A percentile compares a stretch with the other conserved stretches of the same genome.
These are phyloP conservation scores for Tachuris rubrigastra DNA, from an alignment of 2,113 vertebrate species.

Conservation along the genomic window DNA sequence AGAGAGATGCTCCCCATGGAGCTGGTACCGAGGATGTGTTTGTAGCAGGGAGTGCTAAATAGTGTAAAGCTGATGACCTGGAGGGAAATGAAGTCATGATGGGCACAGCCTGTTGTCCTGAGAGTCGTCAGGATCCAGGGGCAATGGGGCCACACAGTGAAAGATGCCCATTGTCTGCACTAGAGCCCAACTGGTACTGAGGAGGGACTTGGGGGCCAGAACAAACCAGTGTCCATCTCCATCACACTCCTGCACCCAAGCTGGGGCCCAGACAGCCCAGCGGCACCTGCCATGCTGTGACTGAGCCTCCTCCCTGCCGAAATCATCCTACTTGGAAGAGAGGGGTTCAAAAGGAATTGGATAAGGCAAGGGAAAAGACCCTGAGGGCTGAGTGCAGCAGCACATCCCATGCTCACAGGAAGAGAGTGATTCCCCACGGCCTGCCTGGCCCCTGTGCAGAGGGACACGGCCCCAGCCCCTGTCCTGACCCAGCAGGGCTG, in stretches of 20 bases:
- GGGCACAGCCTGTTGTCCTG: not conserved
- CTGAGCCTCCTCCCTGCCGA: not conserved
- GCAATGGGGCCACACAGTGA: rapidly evolving
- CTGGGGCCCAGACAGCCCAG: not conserved
- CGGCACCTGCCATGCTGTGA: rapidly evolving
- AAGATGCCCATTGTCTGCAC: not conserved
- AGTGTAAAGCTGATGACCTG: not conserved
- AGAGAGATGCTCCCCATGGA: not conserved
- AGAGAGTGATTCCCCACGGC: not conserved
- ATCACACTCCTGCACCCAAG: rapidly evolving
- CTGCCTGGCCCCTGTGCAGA: not conserved
- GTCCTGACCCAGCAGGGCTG: not conserved
- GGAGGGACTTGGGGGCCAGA: not conserved
- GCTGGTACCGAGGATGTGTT: not conserved
- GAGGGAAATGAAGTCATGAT: not conserved
- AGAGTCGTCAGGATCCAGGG: not conserved
- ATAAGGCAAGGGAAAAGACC: not conserved
- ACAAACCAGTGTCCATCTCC: not conserved
- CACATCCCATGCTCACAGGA: not conserved
- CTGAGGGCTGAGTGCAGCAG: not conserved
- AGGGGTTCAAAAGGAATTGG: not conserved
- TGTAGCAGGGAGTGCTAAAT: not conserved
- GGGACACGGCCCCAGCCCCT: not conserved
- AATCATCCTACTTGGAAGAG: not conserved
- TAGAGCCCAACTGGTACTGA: not conserved